These are phyloP conservation scores for Ardeotis arabs DNA, from an alignment of 2,113 vertebrate genomes.

Conservation along the genomic window DNA sequence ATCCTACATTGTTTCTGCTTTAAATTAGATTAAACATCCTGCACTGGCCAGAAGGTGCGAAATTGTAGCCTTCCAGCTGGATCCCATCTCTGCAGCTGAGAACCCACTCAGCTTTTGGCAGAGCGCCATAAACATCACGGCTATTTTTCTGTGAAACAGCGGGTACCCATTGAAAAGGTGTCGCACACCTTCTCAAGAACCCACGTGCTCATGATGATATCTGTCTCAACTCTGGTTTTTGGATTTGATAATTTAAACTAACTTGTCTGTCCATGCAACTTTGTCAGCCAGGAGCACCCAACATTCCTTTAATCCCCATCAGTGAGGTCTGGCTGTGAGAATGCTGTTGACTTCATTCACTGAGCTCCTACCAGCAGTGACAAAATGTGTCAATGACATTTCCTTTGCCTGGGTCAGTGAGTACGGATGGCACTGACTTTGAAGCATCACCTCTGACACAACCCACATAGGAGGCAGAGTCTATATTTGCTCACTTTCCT, in stretches of 20 bases:
- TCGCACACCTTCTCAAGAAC: not conserved
- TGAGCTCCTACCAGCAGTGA: not conserved
- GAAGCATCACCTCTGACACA: not conserved
- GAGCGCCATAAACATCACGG: not conserved
- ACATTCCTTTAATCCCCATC: not conserved
- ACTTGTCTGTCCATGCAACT: not conserved
- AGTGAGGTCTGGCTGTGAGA: not conserved
- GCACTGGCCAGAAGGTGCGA: not conserved
- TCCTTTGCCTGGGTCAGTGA: not conserved
- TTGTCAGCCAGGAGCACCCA: not conserved
- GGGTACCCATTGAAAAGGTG: not conserved
- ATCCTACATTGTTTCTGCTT: not conserved
- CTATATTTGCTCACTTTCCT: not conserved
- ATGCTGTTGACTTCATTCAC: not conserved
- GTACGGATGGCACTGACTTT: not conserved
- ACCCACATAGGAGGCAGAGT: not conserved
- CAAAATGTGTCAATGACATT: rapidly evolving
- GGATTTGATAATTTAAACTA: not conserved
- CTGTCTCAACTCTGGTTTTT: not conserved
- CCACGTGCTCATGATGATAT: rapidly evolving
- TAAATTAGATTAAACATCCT: not conserved
- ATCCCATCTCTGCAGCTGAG: not conserved
- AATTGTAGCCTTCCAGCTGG: not conserved
- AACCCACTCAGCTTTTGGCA: not conserved
- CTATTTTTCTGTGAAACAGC: not conserved